phyloP scores from a whole-genome alignment of 2,888 invertebrate genomes.

The Dichetophora obliterata region DNA sequence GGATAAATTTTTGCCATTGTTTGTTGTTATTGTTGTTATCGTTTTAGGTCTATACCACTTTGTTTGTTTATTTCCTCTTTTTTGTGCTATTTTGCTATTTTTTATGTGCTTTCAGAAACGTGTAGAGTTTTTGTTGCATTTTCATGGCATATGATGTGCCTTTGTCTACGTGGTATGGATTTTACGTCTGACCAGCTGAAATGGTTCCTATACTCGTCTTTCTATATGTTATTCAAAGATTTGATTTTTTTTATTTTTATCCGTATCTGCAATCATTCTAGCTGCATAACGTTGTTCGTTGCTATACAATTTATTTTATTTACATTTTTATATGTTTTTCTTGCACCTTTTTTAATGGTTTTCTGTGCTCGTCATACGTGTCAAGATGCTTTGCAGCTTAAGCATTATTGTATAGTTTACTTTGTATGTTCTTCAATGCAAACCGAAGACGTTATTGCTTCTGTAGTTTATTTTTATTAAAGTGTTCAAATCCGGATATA shows the following conservation, averaged over 20 bases:
- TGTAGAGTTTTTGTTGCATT: slow-evolving; percentile 34
- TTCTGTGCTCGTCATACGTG: slow-evolving; percentile 8
- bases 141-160: slow-evolving; percentile 27
- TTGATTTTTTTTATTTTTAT: not conserved
- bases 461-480: not conserved
- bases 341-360: slow-evolving; percentile 22
- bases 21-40: slow-evolving; percentile 7
- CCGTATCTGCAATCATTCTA: not conserved
- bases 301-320: slow-evolving; percentile 18
- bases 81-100: slow-evolving; percentile 7
- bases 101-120: slow-evolving; percentile 22
- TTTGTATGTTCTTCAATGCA: too few relatives aligned
- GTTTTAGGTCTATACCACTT: not conserved
- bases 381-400: not conserved
- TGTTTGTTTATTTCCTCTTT: not conserved
- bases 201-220: not conserved
- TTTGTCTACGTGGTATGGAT: slow-evolving; percentile 21
- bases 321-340: slow-evolving; percentile 11
- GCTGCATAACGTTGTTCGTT: not conserved
- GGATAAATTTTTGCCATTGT: not conserved
- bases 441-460: too few relatives aligned
- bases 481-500: not conserved
- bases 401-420: not conserved
- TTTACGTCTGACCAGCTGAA: slow-evolving; percentile 9
- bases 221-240: not conserved